Conservation (phyloP, 2,797 vertebrate genomes). For the Rhynchonycteris naso region DNA sequence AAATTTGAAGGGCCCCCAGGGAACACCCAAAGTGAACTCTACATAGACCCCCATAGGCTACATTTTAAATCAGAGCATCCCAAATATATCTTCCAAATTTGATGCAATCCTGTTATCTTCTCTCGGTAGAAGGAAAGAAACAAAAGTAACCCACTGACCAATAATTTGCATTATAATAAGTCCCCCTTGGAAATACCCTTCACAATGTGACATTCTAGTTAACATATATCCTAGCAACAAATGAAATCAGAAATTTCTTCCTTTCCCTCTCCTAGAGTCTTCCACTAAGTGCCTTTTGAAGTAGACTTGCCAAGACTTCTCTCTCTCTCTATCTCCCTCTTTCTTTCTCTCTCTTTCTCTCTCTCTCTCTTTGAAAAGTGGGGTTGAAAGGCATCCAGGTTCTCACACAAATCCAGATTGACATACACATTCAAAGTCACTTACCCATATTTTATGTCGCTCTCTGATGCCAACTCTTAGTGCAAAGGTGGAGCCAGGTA, state of each 20-base stretch:
- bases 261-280: slow-evolving; percentile 19
- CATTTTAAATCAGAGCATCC: slow-evolving; percentile 33
- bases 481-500: slow-evolving; percentile 91
- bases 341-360: neutral
- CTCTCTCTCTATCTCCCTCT: neutral
- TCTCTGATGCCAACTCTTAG: slow-evolving; percentile 91
- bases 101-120: neutral
- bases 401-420: neutral
- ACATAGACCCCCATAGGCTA: neutral
- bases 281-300: neutral
- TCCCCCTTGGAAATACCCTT: neutral
- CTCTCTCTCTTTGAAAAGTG: neutral
- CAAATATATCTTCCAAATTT: neutral
- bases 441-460: slow-evolving; percentile 91
- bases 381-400: neutral
- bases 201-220: neutral
- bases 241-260: slow-evolving; percentile 39
- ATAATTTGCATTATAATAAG: neutral
- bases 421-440: slow-evolving; percentile 57
- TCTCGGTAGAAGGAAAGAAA: neutral
- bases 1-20: neutral
- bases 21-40: slow-evolving; percentile 11
- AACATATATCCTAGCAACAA: neutral
- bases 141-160: neutral
- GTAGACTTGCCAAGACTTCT: neutral